Evolutionary conservation across 2,888 invertebrate genomes (phyloP).

Genomic region (Rugalucina vietnamica): DNA sequence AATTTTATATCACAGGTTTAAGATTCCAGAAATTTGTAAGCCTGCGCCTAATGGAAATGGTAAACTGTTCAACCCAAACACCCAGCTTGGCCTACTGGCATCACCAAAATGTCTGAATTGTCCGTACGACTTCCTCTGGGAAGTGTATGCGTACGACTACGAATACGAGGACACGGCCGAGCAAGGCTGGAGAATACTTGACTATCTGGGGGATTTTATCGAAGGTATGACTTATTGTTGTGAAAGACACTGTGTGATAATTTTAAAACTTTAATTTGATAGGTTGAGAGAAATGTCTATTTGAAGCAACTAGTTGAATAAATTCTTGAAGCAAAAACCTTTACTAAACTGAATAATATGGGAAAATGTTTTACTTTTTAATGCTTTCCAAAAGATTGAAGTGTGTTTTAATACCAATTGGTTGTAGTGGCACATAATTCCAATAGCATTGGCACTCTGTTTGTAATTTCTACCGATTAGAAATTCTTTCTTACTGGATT

Average conservation of each 20-base stretch:
- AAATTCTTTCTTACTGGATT: too few species aligned
- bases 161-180: constrained; percentile 60
- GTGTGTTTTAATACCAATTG: too few species aligned
- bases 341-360: too few species aligned
- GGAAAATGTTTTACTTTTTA: too few species aligned
- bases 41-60: constrained; percentile 22
- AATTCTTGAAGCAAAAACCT: too few species aligned
- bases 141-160: constrained; percentile 65
- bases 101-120: constrained; percentile 46
- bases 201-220: constrained; percentile 36
- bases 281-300: too few species aligned
- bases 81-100: constrained; percentile 52
- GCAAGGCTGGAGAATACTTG: constrained; percentile 56
- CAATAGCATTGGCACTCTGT: too few species aligned
- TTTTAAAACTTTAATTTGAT: neutral
- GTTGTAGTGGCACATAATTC: too few species aligned
- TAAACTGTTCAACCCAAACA: constrained; percentile 45
- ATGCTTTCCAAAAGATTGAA: too few species aligned
- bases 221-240: constrained; percentile 60
- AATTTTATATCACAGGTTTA: constrained; percentile 35
- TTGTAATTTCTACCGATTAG: too few species aligned
- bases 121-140: constrained; percentile 66
- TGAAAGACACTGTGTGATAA: too few species aligned
- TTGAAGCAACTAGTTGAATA: too few species aligned
- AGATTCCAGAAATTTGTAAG: constrained; percentile 39